These are phyloP conservation scores for Capromys pilorides DNA, from an alignment of 2,797 vertebrate species.

Conservation along the genomic window DNA sequence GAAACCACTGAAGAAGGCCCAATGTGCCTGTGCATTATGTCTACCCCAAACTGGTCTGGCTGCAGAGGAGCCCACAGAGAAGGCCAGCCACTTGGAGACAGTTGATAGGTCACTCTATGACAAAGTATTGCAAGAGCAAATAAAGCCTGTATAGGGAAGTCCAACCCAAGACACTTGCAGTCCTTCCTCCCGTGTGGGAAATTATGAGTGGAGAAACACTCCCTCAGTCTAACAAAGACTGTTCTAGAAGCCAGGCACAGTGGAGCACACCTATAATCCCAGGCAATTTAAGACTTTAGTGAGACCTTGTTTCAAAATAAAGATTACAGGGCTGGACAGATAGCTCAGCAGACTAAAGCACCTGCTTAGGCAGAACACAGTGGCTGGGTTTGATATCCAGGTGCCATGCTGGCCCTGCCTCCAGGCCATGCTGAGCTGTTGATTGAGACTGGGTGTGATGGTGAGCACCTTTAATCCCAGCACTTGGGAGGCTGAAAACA, in stretches of 20 bases:
- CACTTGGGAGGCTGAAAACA: too few relatives aligned
- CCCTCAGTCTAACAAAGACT: background rate
- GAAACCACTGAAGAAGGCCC: background rate
- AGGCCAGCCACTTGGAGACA: background rate
- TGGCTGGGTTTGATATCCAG: too few relatives aligned
- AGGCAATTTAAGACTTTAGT: background rate
- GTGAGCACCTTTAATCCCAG: too few relatives aligned
- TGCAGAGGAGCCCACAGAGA: background rate
- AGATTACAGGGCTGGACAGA: too few relatives aligned
- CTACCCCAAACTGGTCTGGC: background rate
- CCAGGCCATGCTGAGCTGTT: too few relatives aligned
- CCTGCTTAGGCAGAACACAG: too few relatives aligned
- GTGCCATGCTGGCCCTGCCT: too few relatives aligned
- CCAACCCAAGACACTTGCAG: background rate
- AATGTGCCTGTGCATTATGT: background rate
- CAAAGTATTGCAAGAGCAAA: background rate
- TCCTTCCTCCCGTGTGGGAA: background rate
- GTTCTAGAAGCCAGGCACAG: background rate
- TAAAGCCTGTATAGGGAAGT: accelerated
- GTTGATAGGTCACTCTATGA: background rate
- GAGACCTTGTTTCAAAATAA: background rate
- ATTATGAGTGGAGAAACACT: background rate
- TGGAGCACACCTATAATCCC: background rate
- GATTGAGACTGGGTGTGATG: background rate
- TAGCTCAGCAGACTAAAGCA: too few relatives aligned